Percentiles rank a stretch among this genome's conserved stretches.
Conservation (phyloP, 1,140 invertebrate species). For the Atta texana region DNA sequence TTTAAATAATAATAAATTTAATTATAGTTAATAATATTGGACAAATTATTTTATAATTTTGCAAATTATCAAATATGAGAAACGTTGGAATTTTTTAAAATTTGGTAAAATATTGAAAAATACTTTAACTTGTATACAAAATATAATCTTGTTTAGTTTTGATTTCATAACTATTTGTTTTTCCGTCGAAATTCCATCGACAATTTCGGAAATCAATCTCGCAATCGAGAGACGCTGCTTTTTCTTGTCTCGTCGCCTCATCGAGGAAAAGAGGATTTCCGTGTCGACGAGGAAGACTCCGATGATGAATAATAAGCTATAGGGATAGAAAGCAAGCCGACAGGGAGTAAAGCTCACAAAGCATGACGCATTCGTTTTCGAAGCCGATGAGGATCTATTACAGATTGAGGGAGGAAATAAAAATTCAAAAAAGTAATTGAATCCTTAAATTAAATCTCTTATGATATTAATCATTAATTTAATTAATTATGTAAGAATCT, state of each 20-base stretch:
- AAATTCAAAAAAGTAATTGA: slow-evolving; percentile 4
- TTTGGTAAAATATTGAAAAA: neutral
- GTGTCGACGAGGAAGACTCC: slow-evolving; percentile 42
- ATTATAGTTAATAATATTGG: neutral
- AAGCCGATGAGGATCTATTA: neutral
- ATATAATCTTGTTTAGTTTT: slow-evolving; percentile 1
- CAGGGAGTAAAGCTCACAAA: slow-evolving; percentile 6
- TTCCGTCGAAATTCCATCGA: neutral
- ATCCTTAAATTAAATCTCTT: neutral
- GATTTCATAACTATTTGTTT: neutral
- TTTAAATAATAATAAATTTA: slow-evolving; percentile 3
- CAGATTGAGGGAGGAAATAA: slow-evolving; percentile 15
- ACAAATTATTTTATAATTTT: neutral
- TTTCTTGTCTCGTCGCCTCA: slow-evolving; percentile 32
- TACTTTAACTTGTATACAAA: neutral
- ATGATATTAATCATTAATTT: neutral
- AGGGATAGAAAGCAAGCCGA: slow-evolving; percentile 38
- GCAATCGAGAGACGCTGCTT: slow-evolving; percentile 3
- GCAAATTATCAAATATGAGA: neutral
- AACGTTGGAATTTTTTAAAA: neutral
- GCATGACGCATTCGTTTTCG: slow-evolving; percentile 35
- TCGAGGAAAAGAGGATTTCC: slow-evolving; percentile 49
- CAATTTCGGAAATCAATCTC: slow-evolving; percentile 49
- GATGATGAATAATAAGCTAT: slow-evolving; percentile 59
- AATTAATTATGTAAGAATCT: neutral